Conservation (phyloP, 2,113 vertebrate genomes). For the Hydrochoerus hydrochaeris region DNA sequence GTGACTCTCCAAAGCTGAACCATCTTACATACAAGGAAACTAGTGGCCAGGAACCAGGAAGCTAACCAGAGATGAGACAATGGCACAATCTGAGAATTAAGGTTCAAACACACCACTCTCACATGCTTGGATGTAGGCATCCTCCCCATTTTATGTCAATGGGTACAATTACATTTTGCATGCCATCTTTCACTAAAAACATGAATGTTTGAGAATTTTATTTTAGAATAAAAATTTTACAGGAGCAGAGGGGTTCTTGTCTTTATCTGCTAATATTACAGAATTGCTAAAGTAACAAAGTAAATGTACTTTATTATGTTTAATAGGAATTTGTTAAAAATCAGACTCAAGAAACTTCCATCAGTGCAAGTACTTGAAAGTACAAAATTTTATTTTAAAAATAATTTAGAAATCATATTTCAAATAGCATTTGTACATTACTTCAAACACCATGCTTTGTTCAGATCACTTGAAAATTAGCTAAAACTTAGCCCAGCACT, state of each 20-base stretch:
- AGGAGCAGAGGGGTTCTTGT: rapidly evolving
- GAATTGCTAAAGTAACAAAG: neutral
- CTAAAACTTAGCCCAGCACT: no score
- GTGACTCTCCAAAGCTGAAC: neutral
- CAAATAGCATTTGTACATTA: neutral
- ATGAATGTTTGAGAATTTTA: neutral
- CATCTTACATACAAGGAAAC: neutral
- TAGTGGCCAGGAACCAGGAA: neutral
- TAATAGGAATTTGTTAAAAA: neutral
- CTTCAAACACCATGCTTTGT: neutral
- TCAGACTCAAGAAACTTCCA: neutral
- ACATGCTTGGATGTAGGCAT: neutral
- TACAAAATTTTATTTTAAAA: neutral
- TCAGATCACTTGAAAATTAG: neutral
- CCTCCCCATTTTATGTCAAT: neutral
- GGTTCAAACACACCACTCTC: neutral
- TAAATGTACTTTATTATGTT: neutral
- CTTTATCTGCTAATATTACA: neutral
- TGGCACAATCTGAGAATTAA: neutral
- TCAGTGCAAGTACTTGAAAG: neutral
- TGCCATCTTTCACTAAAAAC: neutral
- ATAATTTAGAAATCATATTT: neutral
- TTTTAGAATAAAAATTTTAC: neutral
- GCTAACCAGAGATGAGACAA: neutral
- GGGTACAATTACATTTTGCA: neutral